phyloP scores from a whole-genome alignment of 2,888 invertebrate species.

The Lymantria dispar region DNA sequence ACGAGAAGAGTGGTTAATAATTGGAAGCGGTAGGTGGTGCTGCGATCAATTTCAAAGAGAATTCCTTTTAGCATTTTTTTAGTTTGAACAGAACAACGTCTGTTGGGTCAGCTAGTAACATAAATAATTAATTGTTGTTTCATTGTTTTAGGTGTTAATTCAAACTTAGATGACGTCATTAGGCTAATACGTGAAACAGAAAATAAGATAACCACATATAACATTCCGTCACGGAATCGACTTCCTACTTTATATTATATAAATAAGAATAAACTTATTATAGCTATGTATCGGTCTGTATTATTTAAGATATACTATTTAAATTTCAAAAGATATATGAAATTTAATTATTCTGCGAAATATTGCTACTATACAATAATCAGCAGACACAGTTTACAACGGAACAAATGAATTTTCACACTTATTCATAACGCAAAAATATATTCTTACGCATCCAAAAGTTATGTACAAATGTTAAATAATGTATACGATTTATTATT shows the following conservation, averaged over 20 bases:
- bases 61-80: too few species aligned
- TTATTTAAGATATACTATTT: slow-evolving; percentile 4
- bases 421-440: slow-evolving; percentile 14
- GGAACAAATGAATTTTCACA: slow-evolving; percentile 27
- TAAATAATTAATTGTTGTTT: too few species aligned
- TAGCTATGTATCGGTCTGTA: background rate
- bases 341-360: slow-evolving; percentile 9
- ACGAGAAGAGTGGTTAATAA: too few species aligned
- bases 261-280: background rate
- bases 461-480: slow-evolving; percentile 11
- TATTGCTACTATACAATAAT: slow-evolving; percentile 5
- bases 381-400: slow-evolving; percentile 11
- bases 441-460: slow-evolving; percentile 5
- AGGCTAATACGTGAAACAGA: too few species aligned
- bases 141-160: too few species aligned
- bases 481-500: slow-evolving; percentile 34
- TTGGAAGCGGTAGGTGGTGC: too few species aligned
- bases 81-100: too few species aligned
- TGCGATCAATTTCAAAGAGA: too few species aligned
- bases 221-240: background rate
- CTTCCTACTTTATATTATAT: background rate
- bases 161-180: too few species aligned
- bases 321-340: slow-evolving; percentile 12
- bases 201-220: background rate
- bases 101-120: too few species aligned